Conservation (phyloP, 2,797 vertebrate genomes). For the Eospalax fontanierii region DNA sequence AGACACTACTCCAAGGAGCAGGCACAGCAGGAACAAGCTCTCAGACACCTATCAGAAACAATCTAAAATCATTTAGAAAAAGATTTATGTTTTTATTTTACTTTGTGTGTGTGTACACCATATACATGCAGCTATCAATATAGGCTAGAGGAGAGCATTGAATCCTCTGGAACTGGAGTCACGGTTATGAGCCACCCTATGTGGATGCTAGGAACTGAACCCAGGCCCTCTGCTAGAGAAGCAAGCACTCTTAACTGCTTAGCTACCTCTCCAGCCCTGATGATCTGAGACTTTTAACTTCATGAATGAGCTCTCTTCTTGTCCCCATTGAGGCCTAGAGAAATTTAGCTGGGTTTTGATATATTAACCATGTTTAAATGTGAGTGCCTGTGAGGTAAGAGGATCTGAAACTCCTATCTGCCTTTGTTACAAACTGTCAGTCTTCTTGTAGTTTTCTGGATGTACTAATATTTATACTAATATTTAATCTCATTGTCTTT, state of each 20-base stretch:
- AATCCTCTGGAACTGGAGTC: too few relatives aligned
- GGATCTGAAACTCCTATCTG: neutral
- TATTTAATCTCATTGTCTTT: conserved; percentile 30
- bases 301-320: neutral
- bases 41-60: conserved; percentile 11
- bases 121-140: too few relatives aligned
- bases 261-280: too few relatives aligned
- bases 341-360: neutral
- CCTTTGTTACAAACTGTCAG: neutral
- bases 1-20: neutral
- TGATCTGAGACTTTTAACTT: neutral
- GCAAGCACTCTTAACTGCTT: too few relatives aligned
- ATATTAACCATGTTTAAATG: neutral
- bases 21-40: neutral
- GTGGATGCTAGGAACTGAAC: too few relatives aligned
- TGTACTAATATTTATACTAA: too few relatives aligned
- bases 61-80: neutral
- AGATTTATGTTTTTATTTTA: too few relatives aligned
- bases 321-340: neutral
- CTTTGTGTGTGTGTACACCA: too few relatives aligned
- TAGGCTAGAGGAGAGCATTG: too few relatives aligned
- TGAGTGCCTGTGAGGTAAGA: neutral
- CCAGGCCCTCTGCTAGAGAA: too few relatives aligned
- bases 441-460: conserved; percentile 21
- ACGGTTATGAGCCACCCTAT: too few relatives aligned